These are phyloP conservation scores for Drosophila leonis DNA, from an alignment of 2,888 invertebrate species.

Conservation along the genomic window DNA sequence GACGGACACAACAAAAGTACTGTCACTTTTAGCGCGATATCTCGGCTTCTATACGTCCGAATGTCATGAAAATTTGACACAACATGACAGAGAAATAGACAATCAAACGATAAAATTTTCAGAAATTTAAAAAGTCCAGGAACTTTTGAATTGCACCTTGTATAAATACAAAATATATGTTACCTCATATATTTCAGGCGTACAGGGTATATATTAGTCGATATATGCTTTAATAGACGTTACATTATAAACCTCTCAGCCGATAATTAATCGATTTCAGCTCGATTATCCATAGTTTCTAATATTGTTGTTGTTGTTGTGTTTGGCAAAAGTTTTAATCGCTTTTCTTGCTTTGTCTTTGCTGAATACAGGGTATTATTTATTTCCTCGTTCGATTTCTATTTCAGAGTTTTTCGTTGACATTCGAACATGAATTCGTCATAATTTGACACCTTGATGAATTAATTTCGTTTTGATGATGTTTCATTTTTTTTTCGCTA, in stretches of 20 bases:
- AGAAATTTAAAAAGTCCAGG: too few species aligned
- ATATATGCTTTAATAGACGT: background rate
- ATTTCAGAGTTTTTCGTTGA: slow-evolving; percentile 20
- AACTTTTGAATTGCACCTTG: too few species aligned
- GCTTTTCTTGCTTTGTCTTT: background rate
- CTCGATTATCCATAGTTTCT: background rate
- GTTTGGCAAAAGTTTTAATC: background rate
- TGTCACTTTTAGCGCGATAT: too few species aligned
- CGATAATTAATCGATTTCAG: background rate
- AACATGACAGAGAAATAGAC: too few species aligned
- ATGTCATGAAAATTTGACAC: too few species aligned
- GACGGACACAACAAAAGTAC: too few species aligned
- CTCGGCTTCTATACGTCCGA: too few species aligned
- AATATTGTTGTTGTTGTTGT: background rate
- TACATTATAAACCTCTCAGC: background rate
- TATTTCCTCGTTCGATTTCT: slow-evolving; percentile 17
- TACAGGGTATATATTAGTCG: background rate
- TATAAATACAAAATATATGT: too few species aligned
- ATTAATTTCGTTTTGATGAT: slow-evolving; percentile 56
- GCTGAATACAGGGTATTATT: slow-evolving; percentile 22
- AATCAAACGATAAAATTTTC: too few species aligned
- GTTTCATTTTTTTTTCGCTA: slow-evolving; percentile 27
- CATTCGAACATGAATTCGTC: slow-evolving; percentile 47
- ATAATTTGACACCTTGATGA: slow-evolving; percentile 64
- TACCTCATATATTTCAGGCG: too few species aligned